Evolutionary conservation across 2,113 vertebrate genomes (phyloP).

Genomic region (Leucopsar rothschildi): DNA sequence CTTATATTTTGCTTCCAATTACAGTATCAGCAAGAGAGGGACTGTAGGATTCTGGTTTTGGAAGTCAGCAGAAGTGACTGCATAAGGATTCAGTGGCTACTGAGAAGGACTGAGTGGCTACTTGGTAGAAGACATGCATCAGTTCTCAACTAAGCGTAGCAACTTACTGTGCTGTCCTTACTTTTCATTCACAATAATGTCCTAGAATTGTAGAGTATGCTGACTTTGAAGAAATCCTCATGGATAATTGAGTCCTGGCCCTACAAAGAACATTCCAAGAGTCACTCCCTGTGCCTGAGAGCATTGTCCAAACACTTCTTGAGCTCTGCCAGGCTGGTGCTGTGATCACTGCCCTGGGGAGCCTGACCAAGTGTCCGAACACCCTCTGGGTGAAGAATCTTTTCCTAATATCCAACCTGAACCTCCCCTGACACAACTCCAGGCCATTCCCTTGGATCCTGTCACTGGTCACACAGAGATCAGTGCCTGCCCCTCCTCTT

Average conservation of each 20-base stretch:
- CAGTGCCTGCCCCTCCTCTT: background rate
- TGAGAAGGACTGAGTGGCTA: too few species aligned
- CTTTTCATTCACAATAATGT: background rate
- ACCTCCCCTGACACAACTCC: background rate
- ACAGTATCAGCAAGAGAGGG: background rate
- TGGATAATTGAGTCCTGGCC: too few species aligned
- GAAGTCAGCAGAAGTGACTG: background rate
- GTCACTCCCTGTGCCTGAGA: background rate
- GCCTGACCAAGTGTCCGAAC: rapidly evolving
- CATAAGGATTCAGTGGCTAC: background rate
- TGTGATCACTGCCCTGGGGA: background rate
- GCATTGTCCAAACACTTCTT: background rate
- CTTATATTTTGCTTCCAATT: background rate
- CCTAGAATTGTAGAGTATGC: background rate
- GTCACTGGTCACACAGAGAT: background rate
- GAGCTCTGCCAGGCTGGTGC: background rate
- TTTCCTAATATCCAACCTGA: background rate
- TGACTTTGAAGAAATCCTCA: background rate
- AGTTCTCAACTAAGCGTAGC: background rate
- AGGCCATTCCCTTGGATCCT: background rate
- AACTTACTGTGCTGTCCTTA: background rate
- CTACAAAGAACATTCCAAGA: background rate
- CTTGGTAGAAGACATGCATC: background rate
- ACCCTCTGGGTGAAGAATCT: rapidly evolving
- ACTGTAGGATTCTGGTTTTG: background rate